Percentiles rank a stretch among this genome's conserved stretches.
Evolutionary conservation across 2,797 vertebrate species (phyloP).

Genomic region (Galagoides demidoff): DNA sequence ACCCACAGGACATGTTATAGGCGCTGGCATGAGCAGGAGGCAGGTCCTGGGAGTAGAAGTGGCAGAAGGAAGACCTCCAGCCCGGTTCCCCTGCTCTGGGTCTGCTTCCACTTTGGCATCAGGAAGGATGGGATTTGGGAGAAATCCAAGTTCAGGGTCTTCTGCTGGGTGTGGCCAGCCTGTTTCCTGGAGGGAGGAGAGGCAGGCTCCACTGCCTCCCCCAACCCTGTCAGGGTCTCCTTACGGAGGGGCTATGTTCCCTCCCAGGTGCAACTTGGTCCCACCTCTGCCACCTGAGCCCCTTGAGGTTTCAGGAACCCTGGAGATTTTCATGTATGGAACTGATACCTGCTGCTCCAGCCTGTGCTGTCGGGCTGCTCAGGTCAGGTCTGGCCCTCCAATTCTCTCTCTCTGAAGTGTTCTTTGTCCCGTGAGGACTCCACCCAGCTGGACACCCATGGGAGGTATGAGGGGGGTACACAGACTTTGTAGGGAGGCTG

Average conservation of each 20-base stretch:
- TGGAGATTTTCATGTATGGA: not conserved
- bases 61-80: not conserved
- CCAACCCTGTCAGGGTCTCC: not conserved
- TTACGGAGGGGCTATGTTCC: not conserved
- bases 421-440: not conserved
- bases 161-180: not conserved
- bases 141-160: no score
- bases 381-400: accelerated
- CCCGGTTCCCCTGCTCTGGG: not conserved
- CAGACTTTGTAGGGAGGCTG: not conserved
- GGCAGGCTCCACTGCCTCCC: not conserved
- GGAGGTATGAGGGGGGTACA: not conserved
- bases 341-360: not conserved
- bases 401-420: not conserved
- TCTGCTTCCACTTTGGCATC: not conserved
- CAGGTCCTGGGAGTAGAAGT: accelerated
- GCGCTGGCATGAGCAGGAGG: accelerated
- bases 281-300: no score
- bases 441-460: accelerated
- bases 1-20: not conserved
- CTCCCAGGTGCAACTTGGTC: not conserved
- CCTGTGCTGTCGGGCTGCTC: not conserved
- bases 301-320: not conserved
- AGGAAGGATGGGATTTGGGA: not conserved
- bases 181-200: not conserved